Base-by-base conservation (phyloP, 1,140 invertebrate species). In the Formica exsecta region DNA sequence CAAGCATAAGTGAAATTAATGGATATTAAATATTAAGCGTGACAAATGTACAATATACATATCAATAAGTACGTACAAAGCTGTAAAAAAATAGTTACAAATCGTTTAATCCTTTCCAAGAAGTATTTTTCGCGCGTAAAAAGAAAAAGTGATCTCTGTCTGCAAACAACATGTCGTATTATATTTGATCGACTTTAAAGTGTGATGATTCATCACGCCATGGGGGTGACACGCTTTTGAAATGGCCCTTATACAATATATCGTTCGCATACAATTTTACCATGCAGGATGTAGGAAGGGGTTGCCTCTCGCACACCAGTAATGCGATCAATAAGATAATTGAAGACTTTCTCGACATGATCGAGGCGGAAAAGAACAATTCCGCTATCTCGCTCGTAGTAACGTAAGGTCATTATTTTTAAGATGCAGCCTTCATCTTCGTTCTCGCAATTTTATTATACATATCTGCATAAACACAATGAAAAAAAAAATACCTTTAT, bases 261-360 rank as follows among this genome's bases (percentile, higher is more conserved):
- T 25, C 48, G 11, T 75, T 54, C 54, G 57, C 22, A 51, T 70
- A 36, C 38, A 71, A 16, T 73, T 86, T 88, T 51, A 62, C 54
- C 19, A 61, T 48, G 57, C 76, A 79, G 83, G 87, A 86, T 83
- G 90, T 86, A 79, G 74, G 66, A 89, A 90, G 75, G 90, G 91
- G 85, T 90, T 91, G 84, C 68, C 25, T 81, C 51, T 87, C 74
- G 64, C 54, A 44, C 86, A 83, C 75, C 80, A 70, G 75, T 90
- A 88, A 90, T 87, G 51, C 91, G 92, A 92, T 92, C 92, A 92
- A 92, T 92, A 92, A 92, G 89, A 92, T 92, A 92, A 92, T 92
- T 92, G 91, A 92, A 92, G 89, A 92, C 89, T 92, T 91, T 92
- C 89, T 89, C 87, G 87, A 88, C 87, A 81, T 32, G 16, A 44